Evolutionary conservation across 2,113 vertebrate genomes (phyloP).

Genomic region (Todiramphus saurophagus): DNA sequence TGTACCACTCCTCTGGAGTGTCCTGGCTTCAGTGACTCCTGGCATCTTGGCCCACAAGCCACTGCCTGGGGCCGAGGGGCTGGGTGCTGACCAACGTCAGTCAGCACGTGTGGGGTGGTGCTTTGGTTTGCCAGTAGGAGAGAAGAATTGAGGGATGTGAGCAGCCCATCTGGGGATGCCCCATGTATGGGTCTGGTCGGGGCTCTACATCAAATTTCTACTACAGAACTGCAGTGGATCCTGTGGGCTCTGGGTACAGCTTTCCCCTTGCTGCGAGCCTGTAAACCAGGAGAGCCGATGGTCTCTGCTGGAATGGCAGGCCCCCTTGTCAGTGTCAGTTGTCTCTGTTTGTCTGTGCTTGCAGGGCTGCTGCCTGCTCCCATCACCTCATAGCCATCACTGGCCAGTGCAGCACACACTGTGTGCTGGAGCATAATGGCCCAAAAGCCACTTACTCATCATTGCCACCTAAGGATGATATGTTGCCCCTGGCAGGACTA

Average conservation of each 20-base stretch:
- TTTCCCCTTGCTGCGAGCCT: background rate
- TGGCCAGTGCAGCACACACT: background rate
- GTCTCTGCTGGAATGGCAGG: background rate
- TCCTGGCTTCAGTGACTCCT: background rate
- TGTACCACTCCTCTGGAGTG: background rate
- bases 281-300: background rate
- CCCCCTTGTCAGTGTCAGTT: rapidly evolving
- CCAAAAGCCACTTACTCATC: background rate
- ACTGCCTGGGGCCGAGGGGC: background rate
- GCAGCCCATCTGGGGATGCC: no score
- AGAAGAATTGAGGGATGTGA: background rate
- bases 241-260: background rate
- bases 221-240: background rate
- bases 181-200: background rate
- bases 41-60: rapidly evolving
- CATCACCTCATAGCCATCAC: background rate
- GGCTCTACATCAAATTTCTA: background rate
- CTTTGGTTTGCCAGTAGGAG: background rate
- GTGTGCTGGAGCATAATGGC: background rate
- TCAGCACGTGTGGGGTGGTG: background rate
- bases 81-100: background rate
- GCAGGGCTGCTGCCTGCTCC: background rate
- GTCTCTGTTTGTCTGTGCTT: rapidly evolving
- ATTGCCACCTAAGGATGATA: rapidly evolving
- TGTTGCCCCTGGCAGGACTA: background rate